A percentile compares a stretch with the other conserved stretches of the same genome.
Conservation (phyloP, 2,797 vertebrate genomes). For the Rhincodon typus region DNA sequence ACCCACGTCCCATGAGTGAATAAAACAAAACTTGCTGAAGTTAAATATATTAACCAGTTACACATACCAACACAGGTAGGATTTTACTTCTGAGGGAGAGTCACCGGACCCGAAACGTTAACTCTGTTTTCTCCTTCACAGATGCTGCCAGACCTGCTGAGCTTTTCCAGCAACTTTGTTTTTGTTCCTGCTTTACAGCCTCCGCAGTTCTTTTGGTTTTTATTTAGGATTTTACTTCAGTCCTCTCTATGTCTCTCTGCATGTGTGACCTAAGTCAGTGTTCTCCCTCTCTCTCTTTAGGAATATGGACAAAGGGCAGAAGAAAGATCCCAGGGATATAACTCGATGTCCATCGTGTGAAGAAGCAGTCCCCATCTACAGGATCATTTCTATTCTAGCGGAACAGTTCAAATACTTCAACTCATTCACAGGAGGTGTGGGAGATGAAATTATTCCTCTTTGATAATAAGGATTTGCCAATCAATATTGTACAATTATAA, state of each 20-base stretch:
- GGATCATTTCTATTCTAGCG: neutral
- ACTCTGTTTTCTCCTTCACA: too few species aligned
- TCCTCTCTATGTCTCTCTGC: neutral
- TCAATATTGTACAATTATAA: neutral
- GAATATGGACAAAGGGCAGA: neutral
- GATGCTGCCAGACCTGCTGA: too few species aligned
- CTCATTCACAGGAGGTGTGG: neutral
- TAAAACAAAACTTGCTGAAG: neutral
- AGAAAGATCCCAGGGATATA: neutral
- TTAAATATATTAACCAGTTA: neutral
- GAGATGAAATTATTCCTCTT: neutral
- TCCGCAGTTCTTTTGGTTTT: neutral
- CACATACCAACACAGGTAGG: neutral
- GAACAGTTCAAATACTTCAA: neutral
- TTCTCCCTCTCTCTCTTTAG: neutral
- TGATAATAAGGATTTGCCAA: neutral
- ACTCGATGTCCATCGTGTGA: constrained; percentile 14
- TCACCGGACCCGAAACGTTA: too few species aligned
- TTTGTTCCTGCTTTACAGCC: too few species aligned
- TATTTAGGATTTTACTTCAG: neutral
- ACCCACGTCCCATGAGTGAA: too few species aligned
- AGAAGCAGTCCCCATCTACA: neutral
- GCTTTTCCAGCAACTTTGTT: too few species aligned
- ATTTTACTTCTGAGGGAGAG: too few species aligned
- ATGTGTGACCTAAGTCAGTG: neutral